phyloP scores from a whole-genome alignment of 2,113 vertebrate genomes.

The Lipotes vexillifer region DNA sequence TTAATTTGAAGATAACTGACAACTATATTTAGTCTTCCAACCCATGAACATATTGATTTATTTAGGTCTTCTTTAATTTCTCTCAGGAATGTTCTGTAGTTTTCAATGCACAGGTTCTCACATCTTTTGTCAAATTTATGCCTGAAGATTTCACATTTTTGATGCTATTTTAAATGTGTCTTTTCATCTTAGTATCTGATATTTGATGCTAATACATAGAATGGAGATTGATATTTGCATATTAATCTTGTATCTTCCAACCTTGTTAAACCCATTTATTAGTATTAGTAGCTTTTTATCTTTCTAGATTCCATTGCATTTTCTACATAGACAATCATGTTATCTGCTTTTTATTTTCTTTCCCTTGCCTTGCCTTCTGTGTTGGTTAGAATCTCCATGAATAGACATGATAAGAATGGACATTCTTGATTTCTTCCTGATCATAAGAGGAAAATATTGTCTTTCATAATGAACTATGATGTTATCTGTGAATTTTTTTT shows the following conservation, averaged over 20 bases:
- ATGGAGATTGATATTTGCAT: neutral
- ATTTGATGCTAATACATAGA: neutral
- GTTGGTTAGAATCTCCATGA: neutral
- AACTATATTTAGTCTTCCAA: too few relatives aligned
- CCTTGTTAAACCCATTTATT: neutral
- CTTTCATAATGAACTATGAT: neutral
- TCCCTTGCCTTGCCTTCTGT: neutral
- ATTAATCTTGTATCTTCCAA: neutral
- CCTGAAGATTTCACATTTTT: neutral
- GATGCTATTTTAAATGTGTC: neutral
- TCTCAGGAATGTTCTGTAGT: neutral
- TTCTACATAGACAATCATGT: neutral
- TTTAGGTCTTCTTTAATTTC: too few relatives aligned
- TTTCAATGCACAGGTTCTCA: neutral
- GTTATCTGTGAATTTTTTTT: neutral
- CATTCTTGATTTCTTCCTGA: neutral
- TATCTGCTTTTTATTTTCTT: neutral
- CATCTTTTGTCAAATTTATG: neutral
- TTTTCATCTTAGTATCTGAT: neutral
- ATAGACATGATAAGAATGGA: neutral
- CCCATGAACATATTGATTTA: too few relatives aligned
- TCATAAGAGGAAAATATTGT: neutral
- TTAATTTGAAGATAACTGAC: neutral
- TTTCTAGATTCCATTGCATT: neutral
- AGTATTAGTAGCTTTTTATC: neutral